phyloP scores from a whole-genome alignment of 1,140 invertebrate species.

The Drosophila azteca region DNA sequence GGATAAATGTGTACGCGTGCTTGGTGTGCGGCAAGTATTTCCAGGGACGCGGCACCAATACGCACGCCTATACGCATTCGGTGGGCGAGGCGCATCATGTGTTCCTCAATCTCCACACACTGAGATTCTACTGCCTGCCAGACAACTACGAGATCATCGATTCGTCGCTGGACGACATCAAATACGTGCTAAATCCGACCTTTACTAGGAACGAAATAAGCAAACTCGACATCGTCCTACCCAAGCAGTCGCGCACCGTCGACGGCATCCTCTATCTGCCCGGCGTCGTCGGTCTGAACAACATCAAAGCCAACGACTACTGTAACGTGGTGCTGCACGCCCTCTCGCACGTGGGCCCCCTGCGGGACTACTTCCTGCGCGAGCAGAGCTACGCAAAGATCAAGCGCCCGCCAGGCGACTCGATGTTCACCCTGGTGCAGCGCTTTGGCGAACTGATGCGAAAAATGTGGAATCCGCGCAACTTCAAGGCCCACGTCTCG shows the following conservation, averaged over 20 bases:
- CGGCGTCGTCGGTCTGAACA: slow-evolving; percentile 98
- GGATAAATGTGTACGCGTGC: slow-evolving; percentile 99
- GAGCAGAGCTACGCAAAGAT: slow-evolving; percentile 96
- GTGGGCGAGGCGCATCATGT: slow-evolving; percentile 99
- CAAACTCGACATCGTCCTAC: slow-evolving; percentile 89
- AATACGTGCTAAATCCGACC: slow-evolving; percentile 99
- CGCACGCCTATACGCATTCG: slow-evolving; percentile 99
- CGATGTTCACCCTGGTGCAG: slow-evolving; percentile 95
- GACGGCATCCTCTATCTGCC: slow-evolving; percentile 97
- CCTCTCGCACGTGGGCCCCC: slow-evolving; percentile 96
- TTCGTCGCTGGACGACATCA: slow-evolving; percentile 99
- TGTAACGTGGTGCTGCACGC: slow-evolving; percentile 99
- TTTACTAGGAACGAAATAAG: slow-evolving; percentile 92
- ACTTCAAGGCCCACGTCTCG: slow-evolving; percentile 99
- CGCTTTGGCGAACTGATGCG: slow-evolving; percentile 98
- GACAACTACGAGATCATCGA: slow-evolving; percentile 99
- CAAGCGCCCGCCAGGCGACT: slow-evolving; percentile 96
- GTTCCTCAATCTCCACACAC: slow-evolving; percentile 97
- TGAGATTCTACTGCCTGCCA: slow-evolving; percentile 99
- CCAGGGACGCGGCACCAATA: slow-evolving; percentile 98
- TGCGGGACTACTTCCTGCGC: slow-evolving; percentile 97
- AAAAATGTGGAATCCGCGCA: slow-evolving; percentile 99
- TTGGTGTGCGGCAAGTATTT: slow-evolving; percentile 99
- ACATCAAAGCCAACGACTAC: slow-evolving; percentile 99
- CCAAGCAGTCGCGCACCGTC: slow-evolving; percentile 96